Base-by-base conservation (phyloP, 2,113 vertebrate genomes). In the Brachirus orientalis region DNA sequence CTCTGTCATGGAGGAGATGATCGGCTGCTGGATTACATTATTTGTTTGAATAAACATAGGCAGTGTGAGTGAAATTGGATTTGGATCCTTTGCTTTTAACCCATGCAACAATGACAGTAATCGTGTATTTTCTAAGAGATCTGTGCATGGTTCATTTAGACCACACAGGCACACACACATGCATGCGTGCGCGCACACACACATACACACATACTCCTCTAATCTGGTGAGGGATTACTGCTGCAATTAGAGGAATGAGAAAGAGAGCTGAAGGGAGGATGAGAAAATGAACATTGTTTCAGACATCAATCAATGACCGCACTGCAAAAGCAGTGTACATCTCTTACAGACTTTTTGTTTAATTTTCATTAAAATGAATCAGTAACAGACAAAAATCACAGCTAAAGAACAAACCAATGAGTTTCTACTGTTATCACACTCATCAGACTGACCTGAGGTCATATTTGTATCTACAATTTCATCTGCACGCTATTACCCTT, bases 161-260 rank as follows among this genome's bases (percentile, higher is more conserved):
- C 63, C 36, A 37, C 28, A 28, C 28, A 28, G 3, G 5, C 55
- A 22, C 76, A 54, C 78, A 79, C 65, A 59, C 20, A 64, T 44
- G 20, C 60, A 28, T 5, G 5, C 22, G 5, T 2, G 5, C 22
- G n/a, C n/a, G n/a, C n/a, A 28, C 65, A 59, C 78, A 82, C 68
- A 59, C 13, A 68, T 51, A n/a, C 48, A 40, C 4, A 20, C 36
- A 61, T 60, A 73, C 67, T 51, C 53, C 62, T 79, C 18, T 86
- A 80, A 89, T 89, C 86, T 67, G 68, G 2, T 4, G 0, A 6
- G 44, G 86, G 82, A 88, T 88, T 84, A 86, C 18, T 0, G 33
- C 36, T 45, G 69, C 82, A 88, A 90, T 88, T 86, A 82, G 75
- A 82, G 61, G 75, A 88, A 80, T 73, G 74, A 60, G 65, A 85